These are phyloP conservation scores for Ceraclea dissimilis DNA, from an alignment of 2,888 invertebrate genomes.

Conservation along the genomic window DNA sequence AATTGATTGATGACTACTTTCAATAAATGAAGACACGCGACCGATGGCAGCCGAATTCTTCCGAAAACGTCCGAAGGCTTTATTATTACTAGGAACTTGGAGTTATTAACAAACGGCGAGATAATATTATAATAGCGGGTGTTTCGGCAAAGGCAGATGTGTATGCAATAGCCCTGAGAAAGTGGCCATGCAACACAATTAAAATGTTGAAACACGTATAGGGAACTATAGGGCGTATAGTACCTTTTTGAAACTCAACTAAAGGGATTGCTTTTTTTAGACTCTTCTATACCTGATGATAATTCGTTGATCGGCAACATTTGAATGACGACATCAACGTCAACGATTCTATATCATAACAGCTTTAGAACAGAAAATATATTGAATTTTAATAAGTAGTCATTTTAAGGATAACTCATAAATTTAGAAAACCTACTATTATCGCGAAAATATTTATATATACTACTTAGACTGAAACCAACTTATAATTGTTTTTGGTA, in stretches of 20 bases:
- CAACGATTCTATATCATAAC: no score
- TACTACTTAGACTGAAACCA: no score
- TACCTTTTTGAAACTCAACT: background rate
- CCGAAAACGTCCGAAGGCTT: conserved; percentile 11
- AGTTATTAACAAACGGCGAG: conserved; percentile 11
- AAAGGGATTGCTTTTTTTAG: conserved; percentile 11
- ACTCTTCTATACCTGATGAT: conserved; percentile 13
- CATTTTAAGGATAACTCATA: no score
- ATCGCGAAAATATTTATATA: no score
- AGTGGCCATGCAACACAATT: conserved; percentile 1
- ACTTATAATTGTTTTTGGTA: no score
- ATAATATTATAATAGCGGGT: conserved; percentile 11
- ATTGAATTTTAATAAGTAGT: no score
- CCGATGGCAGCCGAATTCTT: conserved; percentile 14
- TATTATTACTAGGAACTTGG: conserved; percentile 1
- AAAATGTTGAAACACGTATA: background rate
- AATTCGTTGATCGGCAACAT: background rate
- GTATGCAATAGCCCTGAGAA: conserved; percentile 15
- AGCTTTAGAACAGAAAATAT: no score
- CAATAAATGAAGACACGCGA: conserved; percentile 16
- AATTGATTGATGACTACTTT: no score
- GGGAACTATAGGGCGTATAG: background rate
- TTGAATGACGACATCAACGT: no score
- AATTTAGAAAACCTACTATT: no score
- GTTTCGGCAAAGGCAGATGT: conserved; percentile 18